These are phyloP conservation scores for Clarias gariepinus DNA, from an alignment of 2,113 vertebrate genomes.

Conservation along the genomic window DNA sequence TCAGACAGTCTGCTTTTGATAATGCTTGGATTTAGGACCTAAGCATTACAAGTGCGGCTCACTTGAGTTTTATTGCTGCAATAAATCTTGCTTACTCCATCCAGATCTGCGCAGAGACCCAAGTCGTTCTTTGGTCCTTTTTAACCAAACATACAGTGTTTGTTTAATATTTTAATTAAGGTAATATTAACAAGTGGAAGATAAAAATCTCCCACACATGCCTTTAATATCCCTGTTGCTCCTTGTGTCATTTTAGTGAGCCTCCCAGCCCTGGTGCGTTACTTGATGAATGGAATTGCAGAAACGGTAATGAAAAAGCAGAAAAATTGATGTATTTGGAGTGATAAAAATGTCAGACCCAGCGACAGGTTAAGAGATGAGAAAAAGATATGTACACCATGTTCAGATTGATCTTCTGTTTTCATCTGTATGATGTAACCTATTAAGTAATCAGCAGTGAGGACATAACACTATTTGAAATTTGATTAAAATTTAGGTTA, in stretches of 20 bases:
- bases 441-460: not conserved
- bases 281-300: conserved; percentile 17
- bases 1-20: too few relatives aligned
- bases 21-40: too few relatives aligned
- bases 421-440: not conserved
- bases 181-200: too few relatives aligned
- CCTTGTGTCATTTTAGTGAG: not conserved
- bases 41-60: too few relatives aligned
- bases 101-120: too few relatives aligned
- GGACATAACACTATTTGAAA: not conserved
- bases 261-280: not conserved
- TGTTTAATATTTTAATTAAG: too few relatives aligned
- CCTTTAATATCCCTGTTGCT: conserved; percentile 30
- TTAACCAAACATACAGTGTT: too few relatives aligned
- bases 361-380: not conserved
- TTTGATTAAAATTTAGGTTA: not conserved
- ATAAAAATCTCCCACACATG: not conserved
- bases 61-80: too few relatives aligned
- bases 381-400: not conserved
- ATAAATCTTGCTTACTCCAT: too few relatives aligned
- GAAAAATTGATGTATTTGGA: conserved; percentile 22
- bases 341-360: conserved; percentile 24
- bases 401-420: not conserved
- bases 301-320: not conserved
- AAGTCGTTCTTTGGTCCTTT: too few relatives aligned